Evolutionary conservation across 2,797 vertebrate genomes (phyloP), one percentile per base, ranked within the genome.

Genomic region (Rhynchonycteris naso): DNA sequence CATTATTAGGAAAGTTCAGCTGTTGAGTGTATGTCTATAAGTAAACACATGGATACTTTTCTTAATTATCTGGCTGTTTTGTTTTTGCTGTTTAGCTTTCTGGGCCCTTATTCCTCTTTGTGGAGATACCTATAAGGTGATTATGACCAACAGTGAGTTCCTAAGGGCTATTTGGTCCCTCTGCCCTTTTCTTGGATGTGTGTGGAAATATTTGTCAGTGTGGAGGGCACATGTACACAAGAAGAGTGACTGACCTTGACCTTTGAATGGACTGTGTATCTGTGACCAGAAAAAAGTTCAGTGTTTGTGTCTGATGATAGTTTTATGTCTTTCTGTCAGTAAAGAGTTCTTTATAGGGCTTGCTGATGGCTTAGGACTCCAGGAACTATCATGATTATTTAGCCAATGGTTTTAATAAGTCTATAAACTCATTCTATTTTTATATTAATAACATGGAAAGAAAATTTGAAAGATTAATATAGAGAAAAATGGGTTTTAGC

Each of bases 401-500:
- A 88, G 89, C 84, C 93, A 94, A 83, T 1, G 4, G 68, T 90
- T 94, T 93, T 94, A 90, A 93, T 93, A 75, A 88, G 85, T 87
- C 71, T 78, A 38, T 94, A 95, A 97, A 94, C 71, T n/a, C 86
- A 50, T 50, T 93, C 87, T 94, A 90, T 96, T 95, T 97, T 96
- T 96, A 84, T 95, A 74, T 71, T 95, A 94, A 88, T 95, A 90
- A 87, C 22, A 85, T 81, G 69, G 93, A 90, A 24, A 65, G 63
- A 83, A 52, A 90, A 92, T 79, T 90, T 94, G 78, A 43, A 69
- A 82, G 76, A 91, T 88, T 91, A 97, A 59, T 47, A 59, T 10
- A 79, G 52, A 85, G 61, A 30, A 94, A 56, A 50, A 63, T 56
- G 33, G 65, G 35, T 75, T 93, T 94, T 88, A 88, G 76, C 61